Percentiles rank a stretch among this genome's conserved stretches.
Evolutionary conservation across 2,113 vertebrate species (phyloP).

Genomic region (Puffinus mauretanicus): DNA sequence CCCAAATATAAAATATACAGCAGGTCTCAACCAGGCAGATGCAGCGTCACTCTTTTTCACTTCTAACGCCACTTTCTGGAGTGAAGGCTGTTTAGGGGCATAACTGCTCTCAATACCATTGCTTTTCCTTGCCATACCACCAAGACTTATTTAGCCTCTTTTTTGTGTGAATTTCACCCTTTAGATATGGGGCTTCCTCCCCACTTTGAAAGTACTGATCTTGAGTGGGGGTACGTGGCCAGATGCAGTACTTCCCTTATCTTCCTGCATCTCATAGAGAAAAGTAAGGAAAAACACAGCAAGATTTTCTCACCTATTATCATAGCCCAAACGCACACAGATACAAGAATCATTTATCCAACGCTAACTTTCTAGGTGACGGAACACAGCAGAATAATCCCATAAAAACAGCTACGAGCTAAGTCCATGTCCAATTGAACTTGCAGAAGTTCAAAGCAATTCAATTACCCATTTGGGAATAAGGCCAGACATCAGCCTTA

Average conservation of each 20-base stretch:
- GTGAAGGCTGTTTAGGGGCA: neutral
- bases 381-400: constrained; percentile 32
- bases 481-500: constrained; percentile 51
- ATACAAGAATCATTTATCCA: neutral
- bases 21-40: neutral
- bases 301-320: neutral
- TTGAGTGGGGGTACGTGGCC: rapidly evolving
- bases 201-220: neutral
- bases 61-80: neutral
- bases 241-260: neutral
- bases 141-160: neutral
- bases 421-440: constrained; percentile 38
- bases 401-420: neutral
- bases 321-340: neutral
- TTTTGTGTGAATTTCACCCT: neutral
- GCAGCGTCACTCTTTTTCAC: neutral
- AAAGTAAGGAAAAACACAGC: neutral
- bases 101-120: neutral
- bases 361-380: neutral
- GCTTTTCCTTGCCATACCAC: neutral
- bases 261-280: neutral
- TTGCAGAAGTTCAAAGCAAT: constrained; percentile 45
- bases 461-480: constrained; percentile 59
- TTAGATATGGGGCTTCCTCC: neutral
- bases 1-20: neutral